phyloP scores from a whole-genome alignment of 2,113 vertebrate genomes.

The Apaloderma vittatum region DNA sequence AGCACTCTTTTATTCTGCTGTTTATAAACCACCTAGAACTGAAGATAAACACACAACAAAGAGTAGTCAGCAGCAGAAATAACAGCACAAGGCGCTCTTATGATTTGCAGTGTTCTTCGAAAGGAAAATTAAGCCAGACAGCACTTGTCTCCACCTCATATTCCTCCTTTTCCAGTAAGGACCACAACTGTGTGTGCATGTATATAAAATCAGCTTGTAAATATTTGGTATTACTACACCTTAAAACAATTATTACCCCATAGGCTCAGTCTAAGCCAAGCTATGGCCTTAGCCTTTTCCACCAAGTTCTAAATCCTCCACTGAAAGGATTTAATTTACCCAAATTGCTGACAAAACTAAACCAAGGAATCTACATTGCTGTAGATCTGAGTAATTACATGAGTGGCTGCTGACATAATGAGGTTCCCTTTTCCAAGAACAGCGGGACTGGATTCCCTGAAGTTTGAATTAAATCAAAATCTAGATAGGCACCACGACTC shows the following conservation, averaged over 20 bases:
- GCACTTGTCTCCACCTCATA: not conserved
- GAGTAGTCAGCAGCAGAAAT: not conserved
- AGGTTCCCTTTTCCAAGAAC: not conserved
- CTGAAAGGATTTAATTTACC: not conserved
- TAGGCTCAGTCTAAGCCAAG: not conserved
- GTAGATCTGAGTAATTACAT: not conserved
- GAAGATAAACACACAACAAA: not conserved
- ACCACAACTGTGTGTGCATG: not conserved
- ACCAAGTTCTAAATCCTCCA: not conserved
- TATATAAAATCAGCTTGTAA: not conserved
- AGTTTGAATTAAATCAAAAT: slow-evolving; percentile 6
- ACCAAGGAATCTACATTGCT: not conserved
- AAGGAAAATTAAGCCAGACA: not conserved
- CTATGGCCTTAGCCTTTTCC: not conserved
- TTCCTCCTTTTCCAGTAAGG: not conserved
- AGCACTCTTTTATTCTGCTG: not conserved
- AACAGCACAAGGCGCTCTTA: not conserved
- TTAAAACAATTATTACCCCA: not conserved
- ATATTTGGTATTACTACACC: not conserved
- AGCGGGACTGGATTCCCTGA: not conserved
- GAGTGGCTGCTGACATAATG: not conserved
- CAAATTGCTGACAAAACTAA: not conserved
- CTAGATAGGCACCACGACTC: not conserved
- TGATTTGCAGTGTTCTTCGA: not conserved
- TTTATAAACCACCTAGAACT: not conserved